Percentiles rank a stretch among this genome's conserved stretches.
Evolutionary conservation across 2,113 vertebrate species (phyloP).

Genomic region (Nothobranchius kuhntae): DNA sequence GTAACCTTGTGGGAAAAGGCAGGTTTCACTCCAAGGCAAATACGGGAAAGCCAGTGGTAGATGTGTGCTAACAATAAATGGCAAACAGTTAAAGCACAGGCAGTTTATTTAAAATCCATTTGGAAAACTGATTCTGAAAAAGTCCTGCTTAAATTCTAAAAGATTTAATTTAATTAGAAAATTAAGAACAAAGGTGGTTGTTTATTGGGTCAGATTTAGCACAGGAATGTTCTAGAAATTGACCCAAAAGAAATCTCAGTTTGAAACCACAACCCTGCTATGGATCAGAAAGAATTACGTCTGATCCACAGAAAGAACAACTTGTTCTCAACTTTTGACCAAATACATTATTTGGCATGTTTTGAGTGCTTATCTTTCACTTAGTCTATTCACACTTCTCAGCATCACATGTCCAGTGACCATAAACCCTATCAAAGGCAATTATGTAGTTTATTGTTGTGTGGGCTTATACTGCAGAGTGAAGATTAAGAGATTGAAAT

Average conservation of each 20-base stretch:
- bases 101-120: neutral
- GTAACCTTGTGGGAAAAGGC: constrained; percentile 84
- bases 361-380: constrained; percentile 33
- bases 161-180: constrained; percentile 11
- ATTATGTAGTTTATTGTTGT: constrained; percentile 73
- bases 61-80: constrained; percentile 86
- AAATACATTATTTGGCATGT: constrained; percentile 45
- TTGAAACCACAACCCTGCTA: constrained; percentile 44
- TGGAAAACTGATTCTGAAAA: constrained; percentile 2
- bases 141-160: constrained; percentile 3
- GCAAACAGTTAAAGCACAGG: constrained; percentile 62
- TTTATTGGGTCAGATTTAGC: constrained; percentile 38
- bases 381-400: constrained; percentile 8
- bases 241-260: constrained; percentile 45
- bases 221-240: constrained; percentile 59
- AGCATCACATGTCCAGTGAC: constrained; percentile 62
- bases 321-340: constrained; percentile 32
- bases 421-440: constrained; percentile 59
- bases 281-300: constrained; percentile 49
- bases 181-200: constrained; percentile 37
- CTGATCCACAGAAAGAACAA: constrained; percentile 56
- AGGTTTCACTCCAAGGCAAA: constrained; percentile 88
- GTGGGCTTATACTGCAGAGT: constrained; percentile 63
- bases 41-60: constrained; percentile 88
- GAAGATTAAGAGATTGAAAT: constrained; percentile 64